Conservation (phyloP, 1,140 invertebrate genomes). For the Drosophila tropicalis region DNA sequence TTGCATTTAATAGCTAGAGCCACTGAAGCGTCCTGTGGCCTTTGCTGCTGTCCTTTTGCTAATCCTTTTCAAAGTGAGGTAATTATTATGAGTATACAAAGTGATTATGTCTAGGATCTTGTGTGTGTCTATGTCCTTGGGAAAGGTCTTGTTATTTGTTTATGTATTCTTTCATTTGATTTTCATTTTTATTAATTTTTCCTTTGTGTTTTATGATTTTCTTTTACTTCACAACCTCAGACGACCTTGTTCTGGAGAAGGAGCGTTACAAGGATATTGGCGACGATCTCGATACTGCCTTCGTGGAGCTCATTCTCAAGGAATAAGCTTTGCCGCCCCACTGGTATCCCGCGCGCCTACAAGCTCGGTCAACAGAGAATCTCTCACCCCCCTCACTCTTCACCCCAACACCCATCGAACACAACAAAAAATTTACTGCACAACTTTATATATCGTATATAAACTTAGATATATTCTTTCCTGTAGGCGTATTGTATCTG, state of each 20-base stretch:
- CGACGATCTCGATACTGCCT: constrained; percentile 99
- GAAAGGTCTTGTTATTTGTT: constrained; percentile 37
- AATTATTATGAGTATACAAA: constrained; percentile 2
- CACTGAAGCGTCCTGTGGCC: constrained; percentile 53
- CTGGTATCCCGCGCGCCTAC: constrained; percentile 42
- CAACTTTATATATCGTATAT: constrained; percentile 55
- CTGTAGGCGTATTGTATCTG: constrained; percentile 50
- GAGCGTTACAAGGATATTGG: constrained; percentile 99
- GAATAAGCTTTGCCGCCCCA: constrained; percentile 66
- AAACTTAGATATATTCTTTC: constrained; percentile 36
- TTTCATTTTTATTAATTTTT: constrained; percentile 54
- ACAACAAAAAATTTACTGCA: constrained; percentile 19
- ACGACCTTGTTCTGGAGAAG: constrained; percentile 99
- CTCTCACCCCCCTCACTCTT: constrained; percentile 6
- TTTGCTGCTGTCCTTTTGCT: constrained; percentile 20
- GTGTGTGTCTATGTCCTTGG: not conserved
- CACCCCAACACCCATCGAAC: constrained; percentile 12
- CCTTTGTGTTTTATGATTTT: constrained; percentile 63
- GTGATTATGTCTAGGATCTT: constrained; percentile 25
- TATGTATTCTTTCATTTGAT: constrained; percentile 33
- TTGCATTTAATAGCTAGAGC: constrained; percentile 59
- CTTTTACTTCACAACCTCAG: constrained; percentile 86
- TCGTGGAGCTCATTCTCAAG: constrained; percentile 95
- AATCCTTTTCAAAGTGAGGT: constrained; percentile 6
- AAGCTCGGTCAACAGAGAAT: constrained; percentile 22